These are phyloP conservation scores for Neotragus moschatus DNA, from an alignment of 2,113 vertebrate genomes.

Conservation along the genomic window DNA sequence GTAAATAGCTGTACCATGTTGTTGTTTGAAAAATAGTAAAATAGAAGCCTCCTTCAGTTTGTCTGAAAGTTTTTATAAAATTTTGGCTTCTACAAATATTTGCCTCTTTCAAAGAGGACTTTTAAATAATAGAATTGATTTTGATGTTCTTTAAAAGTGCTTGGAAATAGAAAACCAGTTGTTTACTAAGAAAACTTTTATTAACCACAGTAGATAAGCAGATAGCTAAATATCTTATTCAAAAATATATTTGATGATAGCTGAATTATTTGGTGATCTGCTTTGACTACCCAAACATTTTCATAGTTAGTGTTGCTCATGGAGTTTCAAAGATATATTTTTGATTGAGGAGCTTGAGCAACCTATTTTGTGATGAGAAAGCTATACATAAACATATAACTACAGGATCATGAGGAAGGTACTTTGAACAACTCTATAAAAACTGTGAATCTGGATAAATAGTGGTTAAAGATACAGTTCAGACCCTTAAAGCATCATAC, in stretches of 20 bases:
- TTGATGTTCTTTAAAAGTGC: not conserved
- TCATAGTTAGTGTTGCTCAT: not conserved
- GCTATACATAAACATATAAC: not conserved
- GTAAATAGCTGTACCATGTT: conserved; percentile 27
- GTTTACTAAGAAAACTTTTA: not conserved
- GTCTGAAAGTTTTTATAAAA: conserved; percentile 15
- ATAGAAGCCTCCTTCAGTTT: not conserved
- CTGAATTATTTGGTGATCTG: conserved; percentile 29
- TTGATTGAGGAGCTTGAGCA: not conserved
- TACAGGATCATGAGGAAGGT: not conserved
- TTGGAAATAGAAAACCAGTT: not conserved
- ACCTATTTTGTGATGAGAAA: not conserved
- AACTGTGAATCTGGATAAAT: conserved; percentile 1
- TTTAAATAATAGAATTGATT: conserved; percentile 1
- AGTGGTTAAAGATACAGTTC: not conserved
- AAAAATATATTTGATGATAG: not conserved
- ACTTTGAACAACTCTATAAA: not conserved
- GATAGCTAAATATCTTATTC: not conserved
- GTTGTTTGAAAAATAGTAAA: conserved; percentile 7
- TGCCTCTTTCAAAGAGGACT: not conserved
- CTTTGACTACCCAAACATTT: not conserved
- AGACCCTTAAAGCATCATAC: not conserved
- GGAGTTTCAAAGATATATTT: not conserved
- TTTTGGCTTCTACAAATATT: conserved; percentile 13
- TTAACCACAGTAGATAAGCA: not conserved